Conservation (phyloP, 2,113 vertebrate genomes). For the Ameiurus melas region DNA sequence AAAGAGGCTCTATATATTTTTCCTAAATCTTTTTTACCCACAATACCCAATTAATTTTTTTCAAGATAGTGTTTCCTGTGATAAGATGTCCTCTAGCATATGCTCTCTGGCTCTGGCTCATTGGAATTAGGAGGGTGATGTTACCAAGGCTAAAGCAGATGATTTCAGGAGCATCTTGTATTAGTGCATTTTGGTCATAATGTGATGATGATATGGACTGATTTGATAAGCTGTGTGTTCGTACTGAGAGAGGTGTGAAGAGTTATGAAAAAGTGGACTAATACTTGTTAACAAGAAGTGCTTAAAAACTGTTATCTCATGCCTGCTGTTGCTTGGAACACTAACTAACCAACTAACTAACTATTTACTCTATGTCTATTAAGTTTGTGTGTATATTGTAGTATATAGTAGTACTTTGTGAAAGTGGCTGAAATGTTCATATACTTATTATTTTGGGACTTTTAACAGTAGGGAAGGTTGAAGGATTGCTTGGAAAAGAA, state of each 20-base stretch:
- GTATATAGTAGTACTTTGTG: neutral
- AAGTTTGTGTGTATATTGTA: neutral
- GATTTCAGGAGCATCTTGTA: neutral
- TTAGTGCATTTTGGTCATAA: neutral
- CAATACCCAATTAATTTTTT: neutral
- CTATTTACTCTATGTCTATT: neutral
- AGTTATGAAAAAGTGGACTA: too few species aligned
- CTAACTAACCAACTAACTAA: neutral
- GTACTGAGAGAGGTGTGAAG: too few species aligned
- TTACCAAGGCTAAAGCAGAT: neutral
- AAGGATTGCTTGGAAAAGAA: neutral
- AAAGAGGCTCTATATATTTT: neutral
- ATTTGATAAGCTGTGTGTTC: too few species aligned
- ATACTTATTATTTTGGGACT: neutral
- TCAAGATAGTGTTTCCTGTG: neutral
- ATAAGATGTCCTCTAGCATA: neutral
- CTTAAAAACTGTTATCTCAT: neutral
- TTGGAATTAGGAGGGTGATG: neutral
- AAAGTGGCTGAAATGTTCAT: neutral
- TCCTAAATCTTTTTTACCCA: neutral
- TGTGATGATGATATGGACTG: neutral
- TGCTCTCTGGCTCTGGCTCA: slow-evolving; percentile 7
- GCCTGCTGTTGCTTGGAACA: neutral
- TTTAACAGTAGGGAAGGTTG: neutral
- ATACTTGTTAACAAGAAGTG: too few species aligned